Conservation (phyloP, 2,888 invertebrate species). For the Heptascelio sp. region DNA sequence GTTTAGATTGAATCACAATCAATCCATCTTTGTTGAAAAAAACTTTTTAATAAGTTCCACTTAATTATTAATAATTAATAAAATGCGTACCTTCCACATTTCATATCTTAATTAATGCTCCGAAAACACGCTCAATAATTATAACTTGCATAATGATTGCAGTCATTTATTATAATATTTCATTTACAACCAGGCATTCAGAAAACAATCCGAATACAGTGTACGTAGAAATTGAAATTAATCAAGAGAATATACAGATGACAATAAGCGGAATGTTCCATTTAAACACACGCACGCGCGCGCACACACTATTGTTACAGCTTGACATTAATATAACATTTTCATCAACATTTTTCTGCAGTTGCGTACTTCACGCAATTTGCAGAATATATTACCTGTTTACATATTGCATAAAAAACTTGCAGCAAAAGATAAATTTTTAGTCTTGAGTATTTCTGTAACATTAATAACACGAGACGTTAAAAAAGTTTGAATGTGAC, state of each 20-base stretch:
- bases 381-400: constrained; percentile 30
- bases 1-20: constrained; percentile 42
- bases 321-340: constrained; percentile 37
- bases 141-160: constrained; percentile 1
- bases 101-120: constrained; percentile 31
- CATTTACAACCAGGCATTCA: constrained; percentile 17
- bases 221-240: constrained; percentile 45
- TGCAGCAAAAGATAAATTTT: constrained; percentile 17
- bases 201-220: constrained; percentile 31
- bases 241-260: constrained; percentile 35
- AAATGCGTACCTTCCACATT: constrained; percentile 11
- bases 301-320: constrained; percentile 31
- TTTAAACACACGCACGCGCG: too few relatives aligned
- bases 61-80: constrained; percentile 53
- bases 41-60: constrained; percentile 27
- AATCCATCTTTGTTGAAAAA: constrained; percentile 40
- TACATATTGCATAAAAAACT: neutral
- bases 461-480: neutral
- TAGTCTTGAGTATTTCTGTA: neutral
- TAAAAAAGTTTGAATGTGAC: constrained; percentile 9
- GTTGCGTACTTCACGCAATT: constrained; percentile 2
- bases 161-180: constrained; percentile 31
- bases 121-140: constrained; percentile 19
- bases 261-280: constrained; percentile 31
- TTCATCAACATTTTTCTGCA: constrained; percentile 30